phyloP scores from a whole-genome alignment of 2,888 invertebrate species.

The Tetragnatha montana region DNA sequence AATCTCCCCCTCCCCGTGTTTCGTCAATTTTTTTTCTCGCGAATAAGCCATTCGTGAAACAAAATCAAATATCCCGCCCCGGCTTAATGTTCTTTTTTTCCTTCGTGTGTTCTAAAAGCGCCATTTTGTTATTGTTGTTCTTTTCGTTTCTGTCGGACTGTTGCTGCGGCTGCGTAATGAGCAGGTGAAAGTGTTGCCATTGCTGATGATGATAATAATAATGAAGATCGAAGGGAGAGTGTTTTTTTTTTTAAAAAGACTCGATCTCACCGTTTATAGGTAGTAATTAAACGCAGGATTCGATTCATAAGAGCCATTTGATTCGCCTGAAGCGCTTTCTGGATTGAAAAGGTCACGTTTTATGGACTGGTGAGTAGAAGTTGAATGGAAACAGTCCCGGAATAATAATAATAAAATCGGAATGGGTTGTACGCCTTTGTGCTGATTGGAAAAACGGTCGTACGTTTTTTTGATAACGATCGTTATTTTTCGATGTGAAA shows the following conservation, averaged over 20 bases:
- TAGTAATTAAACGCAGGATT: not conserved
- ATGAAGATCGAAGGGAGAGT: not conserved
- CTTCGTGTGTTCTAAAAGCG: not conserved
- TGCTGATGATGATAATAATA: not conserved
- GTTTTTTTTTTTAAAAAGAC: not conserved
- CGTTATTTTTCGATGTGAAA: too few species aligned
- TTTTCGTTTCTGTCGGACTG: not conserved
- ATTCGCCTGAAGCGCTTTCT: not conserved
- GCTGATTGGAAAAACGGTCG: too few species aligned
- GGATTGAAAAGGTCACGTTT: not conserved
- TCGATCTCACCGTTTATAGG: not conserved
- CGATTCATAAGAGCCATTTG: not conserved
- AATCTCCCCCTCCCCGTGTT: not conserved
- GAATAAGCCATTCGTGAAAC: conserved; percentile 44
- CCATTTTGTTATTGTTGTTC: conserved; percentile 14
- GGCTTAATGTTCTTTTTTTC: conserved; percentile 27
- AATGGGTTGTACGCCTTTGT: not conserved
- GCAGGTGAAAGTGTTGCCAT: not conserved
- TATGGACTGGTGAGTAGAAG: not conserved
- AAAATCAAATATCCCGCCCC: conserved; percentile 46
- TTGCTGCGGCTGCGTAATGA: not conserved
- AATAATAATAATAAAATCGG: not conserved
- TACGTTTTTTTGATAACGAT: too few species aligned
- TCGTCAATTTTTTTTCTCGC: conserved; percentile 4
- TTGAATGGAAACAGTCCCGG: not conserved